Evolutionary conservation across 1,140 invertebrate genomes (phyloP).

Genomic region (Papilio polytes): DNA sequence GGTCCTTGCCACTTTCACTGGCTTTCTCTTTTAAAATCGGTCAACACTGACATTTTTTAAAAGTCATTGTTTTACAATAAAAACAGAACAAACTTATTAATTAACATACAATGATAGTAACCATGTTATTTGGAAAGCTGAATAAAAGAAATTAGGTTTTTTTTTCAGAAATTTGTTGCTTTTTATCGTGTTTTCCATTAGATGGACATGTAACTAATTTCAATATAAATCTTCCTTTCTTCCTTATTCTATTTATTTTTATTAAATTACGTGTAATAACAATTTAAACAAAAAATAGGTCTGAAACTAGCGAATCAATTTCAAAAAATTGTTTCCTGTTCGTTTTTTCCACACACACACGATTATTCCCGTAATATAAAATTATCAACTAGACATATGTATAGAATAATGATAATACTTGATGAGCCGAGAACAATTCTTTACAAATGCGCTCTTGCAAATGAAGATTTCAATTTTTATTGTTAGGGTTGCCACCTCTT

Average conservation of each 20-base stretch:
- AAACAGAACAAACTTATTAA: neutral
- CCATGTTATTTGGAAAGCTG: neutral
- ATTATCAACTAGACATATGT: neutral
- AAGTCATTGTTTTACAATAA: neutral
- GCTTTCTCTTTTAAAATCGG: slow-evolving; percentile 43
- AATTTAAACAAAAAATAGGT: too few species aligned
- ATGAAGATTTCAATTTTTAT: neutral
- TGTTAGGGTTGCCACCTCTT: neutral
- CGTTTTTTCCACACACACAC: too few species aligned
- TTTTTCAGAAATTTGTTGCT: neutral
- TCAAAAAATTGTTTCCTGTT: too few species aligned
- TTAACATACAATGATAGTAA: slow-evolving; percentile 15
- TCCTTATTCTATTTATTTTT: too few species aligned
- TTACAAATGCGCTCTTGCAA: neutral
- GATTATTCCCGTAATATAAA: neutral
- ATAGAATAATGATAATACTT: neutral
- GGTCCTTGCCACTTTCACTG: slow-evolving; percentile 46
- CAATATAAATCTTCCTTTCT: too few species aligned
- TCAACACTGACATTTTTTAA: neutral
- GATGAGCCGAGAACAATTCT: neutral
- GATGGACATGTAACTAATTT: too few species aligned
- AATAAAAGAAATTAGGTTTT: neutral
- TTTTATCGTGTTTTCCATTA: too few species aligned
- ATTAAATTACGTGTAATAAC: too few species aligned
- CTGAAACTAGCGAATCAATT: too few species aligned